phyloP scores from a whole-genome alignment of 2,888 invertebrate genomes.

The Platynereis dumerilii region DNA sequence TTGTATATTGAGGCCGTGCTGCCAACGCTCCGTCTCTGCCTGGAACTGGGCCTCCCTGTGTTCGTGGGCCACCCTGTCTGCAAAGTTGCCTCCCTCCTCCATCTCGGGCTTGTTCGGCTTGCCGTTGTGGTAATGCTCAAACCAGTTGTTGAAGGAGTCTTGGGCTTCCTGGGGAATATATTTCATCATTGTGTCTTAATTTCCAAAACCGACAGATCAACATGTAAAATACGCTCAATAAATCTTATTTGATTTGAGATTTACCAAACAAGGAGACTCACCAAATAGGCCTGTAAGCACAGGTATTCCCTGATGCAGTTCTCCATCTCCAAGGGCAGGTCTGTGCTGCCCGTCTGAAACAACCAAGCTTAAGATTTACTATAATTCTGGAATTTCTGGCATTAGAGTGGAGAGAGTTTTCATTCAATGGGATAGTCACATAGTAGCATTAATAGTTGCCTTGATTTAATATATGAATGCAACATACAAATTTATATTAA shows the following conservation, averaged over 20 bases:
- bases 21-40: slow-evolving; percentile 75
- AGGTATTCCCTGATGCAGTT: slow-evolving; percentile 80
- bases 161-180: slow-evolving; percentile 73
- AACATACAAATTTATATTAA: too few relatives aligned
- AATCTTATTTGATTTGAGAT: too few relatives aligned
- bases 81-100: slow-evolving; percentile 69
- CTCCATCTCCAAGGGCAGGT: slow-evolving; percentile 66
- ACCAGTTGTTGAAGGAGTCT: slow-evolving; percentile 90
- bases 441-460: too few relatives aligned
- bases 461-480: too few relatives aligned
- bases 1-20: slow-evolving; percentile 71
- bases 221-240: not conserved
- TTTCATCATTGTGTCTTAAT: not conserved
- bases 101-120: slow-evolving; percentile 69
- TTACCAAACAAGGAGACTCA: slow-evolving; percentile 38
- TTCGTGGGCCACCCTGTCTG: slow-evolving; percentile 87
- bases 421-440: too few relatives aligned
- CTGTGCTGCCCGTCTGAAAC: slow-evolving; percentile 62
- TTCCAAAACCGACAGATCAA: not conserved
- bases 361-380: too few relatives aligned
- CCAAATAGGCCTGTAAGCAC: slow-evolving; percentile 84
- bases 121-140: slow-evolving; percentile 79
- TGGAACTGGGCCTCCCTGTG: slow-evolving; percentile 81
- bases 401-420: too few relatives aligned
- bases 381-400: too few relatives aligned